These are phyloP conservation scores for Slavum lentiscoides DNA, from an alignment of 2,888 invertebrate genomes.

Conservation along the genomic window DNA sequence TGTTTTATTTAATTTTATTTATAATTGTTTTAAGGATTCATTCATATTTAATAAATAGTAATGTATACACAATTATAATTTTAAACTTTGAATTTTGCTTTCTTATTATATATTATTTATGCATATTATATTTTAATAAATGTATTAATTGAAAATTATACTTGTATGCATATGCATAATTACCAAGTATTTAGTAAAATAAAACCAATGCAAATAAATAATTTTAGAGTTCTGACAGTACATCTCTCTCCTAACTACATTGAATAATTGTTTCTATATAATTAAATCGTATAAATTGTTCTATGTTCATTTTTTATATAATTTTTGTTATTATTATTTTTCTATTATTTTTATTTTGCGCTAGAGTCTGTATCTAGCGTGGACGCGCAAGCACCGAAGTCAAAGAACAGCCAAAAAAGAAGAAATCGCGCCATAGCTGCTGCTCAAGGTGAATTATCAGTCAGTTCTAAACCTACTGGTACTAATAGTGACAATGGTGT, in stretches of 20 bases:
- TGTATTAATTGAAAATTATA: background rate
- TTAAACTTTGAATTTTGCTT: background rate
- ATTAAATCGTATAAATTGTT: background rate
- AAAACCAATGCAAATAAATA: background rate
- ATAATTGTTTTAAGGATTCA: background rate
- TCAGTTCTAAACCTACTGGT: conserved; percentile 55
- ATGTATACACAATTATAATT: background rate
- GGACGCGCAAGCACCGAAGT: conserved; percentile 65
- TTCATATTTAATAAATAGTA: background rate
- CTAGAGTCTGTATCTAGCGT: conserved; percentile 68
- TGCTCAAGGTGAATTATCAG: conserved; percentile 57
- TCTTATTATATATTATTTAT: background rate
- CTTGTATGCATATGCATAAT: background rate
- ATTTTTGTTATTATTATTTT: conserved; percentile 20
- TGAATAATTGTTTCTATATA: background rate
- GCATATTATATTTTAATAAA: background rate
- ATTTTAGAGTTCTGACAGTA: background rate
- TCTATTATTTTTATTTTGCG: conserved; percentile 56
- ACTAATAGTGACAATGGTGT: conserved; percentile 33
- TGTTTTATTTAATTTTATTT: no score
- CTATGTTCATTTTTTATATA: background rate
- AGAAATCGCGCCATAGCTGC: conserved; percentile 58
- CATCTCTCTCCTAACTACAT: background rate
- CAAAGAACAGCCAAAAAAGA: conserved; percentile 60
- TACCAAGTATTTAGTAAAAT: background rate